Conservation (phyloP, 2,797 vertebrate genomes). For the Aldrovandia affinis region DNA sequence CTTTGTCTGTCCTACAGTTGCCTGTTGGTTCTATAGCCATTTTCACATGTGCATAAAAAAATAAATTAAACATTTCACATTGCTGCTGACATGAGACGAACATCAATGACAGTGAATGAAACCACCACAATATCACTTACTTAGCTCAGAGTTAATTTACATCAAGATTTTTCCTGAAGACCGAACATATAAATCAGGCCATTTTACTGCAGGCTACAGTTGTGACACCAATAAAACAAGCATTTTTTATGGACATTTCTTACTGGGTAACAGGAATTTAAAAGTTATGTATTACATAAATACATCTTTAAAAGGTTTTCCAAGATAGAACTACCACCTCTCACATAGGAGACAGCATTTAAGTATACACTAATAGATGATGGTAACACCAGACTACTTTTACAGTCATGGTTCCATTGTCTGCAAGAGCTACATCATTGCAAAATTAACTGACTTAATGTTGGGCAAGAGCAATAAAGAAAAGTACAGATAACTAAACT, state of each 20-base stretch:
- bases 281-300: too few species aligned
- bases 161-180: too few species aligned
- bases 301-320: not conserved
- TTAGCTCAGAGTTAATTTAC: not conserved
- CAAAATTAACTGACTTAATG: conserved; percentile 16
- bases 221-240: too few species aligned
- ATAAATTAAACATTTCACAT: not conserved
- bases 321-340: not conserved
- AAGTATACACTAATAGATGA: too few species aligned
- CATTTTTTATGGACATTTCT: too few species aligned
- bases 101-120: not conserved
- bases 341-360: not conserved
- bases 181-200: too few species aligned
- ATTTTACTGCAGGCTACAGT: too few species aligned
- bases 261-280: too few species aligned
- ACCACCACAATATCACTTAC: not conserved
- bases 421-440: conserved; percentile 38
- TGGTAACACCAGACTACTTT: conserved; percentile 37
- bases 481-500: conserved; percentile 39
- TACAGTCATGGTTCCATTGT: conserved; percentile 29
- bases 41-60: not conserved
- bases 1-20: not conserved
- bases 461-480: conserved; percentile 43
- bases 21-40: not conserved
- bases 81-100: not conserved